phyloP scores from a whole-genome alignment of 2,888 invertebrate genomes.

The Ormyrus pomaceus region DNA sequence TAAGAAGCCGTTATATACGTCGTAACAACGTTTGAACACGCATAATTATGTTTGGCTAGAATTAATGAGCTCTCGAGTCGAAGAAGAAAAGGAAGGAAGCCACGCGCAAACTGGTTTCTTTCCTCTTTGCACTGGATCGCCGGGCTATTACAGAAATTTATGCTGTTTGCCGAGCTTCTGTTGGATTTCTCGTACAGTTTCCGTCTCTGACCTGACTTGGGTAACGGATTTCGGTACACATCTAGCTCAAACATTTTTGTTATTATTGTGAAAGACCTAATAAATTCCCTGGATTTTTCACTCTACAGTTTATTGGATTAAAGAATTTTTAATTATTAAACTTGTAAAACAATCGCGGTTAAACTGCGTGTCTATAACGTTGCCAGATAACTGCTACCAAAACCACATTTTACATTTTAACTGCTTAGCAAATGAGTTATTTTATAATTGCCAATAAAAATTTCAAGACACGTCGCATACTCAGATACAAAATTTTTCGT shows the following conservation, averaged over 20 bases:
- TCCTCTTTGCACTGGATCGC: constrained; percentile 1
- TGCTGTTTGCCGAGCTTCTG: constrained; percentile 25
- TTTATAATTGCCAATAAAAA: too few species aligned
- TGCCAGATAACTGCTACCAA: too few species aligned
- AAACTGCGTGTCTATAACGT: too few species aligned
- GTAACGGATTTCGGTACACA: constrained; percentile 11
- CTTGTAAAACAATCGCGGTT: too few species aligned
- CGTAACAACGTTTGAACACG: constrained; percentile 47
- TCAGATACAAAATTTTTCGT: too few species aligned
- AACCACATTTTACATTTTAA: too few species aligned
- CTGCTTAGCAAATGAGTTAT: too few species aligned
- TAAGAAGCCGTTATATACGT: not conserved
- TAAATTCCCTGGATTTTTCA: too few species aligned
- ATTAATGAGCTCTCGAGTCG: constrained; percentile 56
- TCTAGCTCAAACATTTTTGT: not conserved
- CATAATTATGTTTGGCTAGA: constrained; percentile 62
- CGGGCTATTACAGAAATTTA: constrained; percentile 38
- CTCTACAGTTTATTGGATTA: too few species aligned
- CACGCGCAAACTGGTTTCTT: constrained; percentile 21
- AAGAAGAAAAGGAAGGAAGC: not conserved
- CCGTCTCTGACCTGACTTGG: not conserved
- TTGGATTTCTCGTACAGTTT: not conserved
- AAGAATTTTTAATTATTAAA: too few species aligned
- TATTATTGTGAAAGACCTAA: too few species aligned
- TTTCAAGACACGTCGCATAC: too few species aligned